A percentile compares a stretch with the other conserved stretches of the same genome.
Conservation (phyloP, 2,113 vertebrate species). For the Gadus macrocephalus region DNA sequence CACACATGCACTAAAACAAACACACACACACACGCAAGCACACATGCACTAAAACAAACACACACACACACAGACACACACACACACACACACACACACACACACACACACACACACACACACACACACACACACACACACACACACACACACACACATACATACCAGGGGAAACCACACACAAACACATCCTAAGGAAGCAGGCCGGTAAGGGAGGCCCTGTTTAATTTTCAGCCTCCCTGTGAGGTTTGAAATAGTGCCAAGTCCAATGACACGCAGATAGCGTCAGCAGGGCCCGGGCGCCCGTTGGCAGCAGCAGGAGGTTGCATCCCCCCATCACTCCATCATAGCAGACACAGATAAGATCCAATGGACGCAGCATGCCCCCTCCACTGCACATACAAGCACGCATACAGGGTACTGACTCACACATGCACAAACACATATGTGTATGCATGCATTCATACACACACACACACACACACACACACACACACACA, state of each 20-base stretch:
- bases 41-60: not conserved
- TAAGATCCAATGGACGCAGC: too few species aligned
- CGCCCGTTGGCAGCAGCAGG: not conserved
- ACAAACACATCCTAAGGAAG: conserved; percentile 23
- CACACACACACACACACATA: conserved; percentile 9
- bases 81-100: not conserved
- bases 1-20: not conserved
- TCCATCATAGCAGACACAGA: too few species aligned
- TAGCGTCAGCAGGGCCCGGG: conserved; percentile 36
- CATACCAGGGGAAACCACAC: conserved; percentile 11
- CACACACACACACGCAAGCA: not conserved
- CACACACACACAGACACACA: not conserved
- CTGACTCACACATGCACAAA: too few species aligned
- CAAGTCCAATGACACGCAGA: conserved; percentile 56
- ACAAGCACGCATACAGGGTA: too few species aligned
- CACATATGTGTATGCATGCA: too few species aligned
- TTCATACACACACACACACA: too few species aligned
- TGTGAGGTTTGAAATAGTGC: conserved; percentile 59
- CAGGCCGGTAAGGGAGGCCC: conserved; percentile 68
- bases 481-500: too few species aligned
- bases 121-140: not conserved
- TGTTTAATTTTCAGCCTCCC: conserved; percentile 75
- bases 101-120: not conserved
- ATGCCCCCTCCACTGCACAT: too few species aligned
- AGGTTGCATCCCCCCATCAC: too few species aligned